Evolutionary conservation across 2,888 invertebrate genomes (phyloP), one percentile per base, ranked within the genome.

Genomic region (Leptinotarsa juncta): DNA sequence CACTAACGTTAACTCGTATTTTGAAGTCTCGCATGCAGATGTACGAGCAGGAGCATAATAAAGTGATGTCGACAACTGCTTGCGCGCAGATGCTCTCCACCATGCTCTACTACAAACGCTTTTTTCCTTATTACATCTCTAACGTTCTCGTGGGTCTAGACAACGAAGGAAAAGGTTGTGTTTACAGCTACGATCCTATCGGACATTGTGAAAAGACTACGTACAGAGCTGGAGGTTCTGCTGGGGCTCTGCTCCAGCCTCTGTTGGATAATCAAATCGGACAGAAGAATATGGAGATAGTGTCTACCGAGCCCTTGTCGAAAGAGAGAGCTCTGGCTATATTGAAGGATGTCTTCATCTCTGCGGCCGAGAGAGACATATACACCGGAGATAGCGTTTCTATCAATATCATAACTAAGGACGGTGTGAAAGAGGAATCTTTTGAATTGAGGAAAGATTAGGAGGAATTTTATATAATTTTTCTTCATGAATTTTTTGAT

Each of bases 61-160:
- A 96, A 88, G 90, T 92, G 1, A 98, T 98, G 96, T 91, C 95
- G 1, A 96, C 98, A 0, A 93, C 95, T 70, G 98, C 98, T 2
- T 92, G 96, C 4, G 97, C 99, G 3, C 98, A 99, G 88, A 95
- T 99, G 95, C 89, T 99, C 18, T 96, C 98, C 0, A 97, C 97
- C 4, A 94, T 97, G 90, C 90, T 99, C 82, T 99, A 99, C 87
- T 95, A 97, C 87, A 96, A 97, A 83, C 92, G 99, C 73, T 99
- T 99, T 89, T 99, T 99, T 89, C 99, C 99, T 0, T 99, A 98
- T 88, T 99, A 98, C 86, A 95, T 98, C 26, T 96, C 96, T 48
- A 98, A 98, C 86, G 93, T 99, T 66, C 89, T 99, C 71, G 99
- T 96, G 69, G 99, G 99, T 0, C 87, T 99, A 71, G 98, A 99